Conservation (phyloP, 2,113 vertebrate genomes). For the Prionailurus viverrinus region DNA sequence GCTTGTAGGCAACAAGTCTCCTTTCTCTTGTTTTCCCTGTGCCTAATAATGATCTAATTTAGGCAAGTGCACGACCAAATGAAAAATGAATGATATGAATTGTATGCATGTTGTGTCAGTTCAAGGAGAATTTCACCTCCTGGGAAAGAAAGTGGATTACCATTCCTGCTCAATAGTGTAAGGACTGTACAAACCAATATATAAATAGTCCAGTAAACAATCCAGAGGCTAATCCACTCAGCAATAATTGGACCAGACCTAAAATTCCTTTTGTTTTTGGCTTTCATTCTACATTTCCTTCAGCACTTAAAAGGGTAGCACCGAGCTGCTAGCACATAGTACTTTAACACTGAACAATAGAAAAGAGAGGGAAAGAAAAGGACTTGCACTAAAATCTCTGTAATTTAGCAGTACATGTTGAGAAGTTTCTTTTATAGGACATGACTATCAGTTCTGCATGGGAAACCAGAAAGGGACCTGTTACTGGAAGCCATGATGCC, state of each 20-base stretch:
- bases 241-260: neutral
- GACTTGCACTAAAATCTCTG: neutral
- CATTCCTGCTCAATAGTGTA: neutral
- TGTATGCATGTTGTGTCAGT: constrained; percentile 43
- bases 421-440: neutral
- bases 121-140: constrained; percentile 61
- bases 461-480: neutral
- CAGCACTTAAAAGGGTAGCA: neutral
- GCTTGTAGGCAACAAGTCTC: constrained; percentile 5
- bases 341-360: neutral
- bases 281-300: constrained; percentile 39
- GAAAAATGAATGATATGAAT: constrained; percentile 58
- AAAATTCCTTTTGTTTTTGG: constrained; percentile 54
- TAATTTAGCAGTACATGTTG: neutral
- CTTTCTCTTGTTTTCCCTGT: constrained; percentile 23
- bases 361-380: neutral
- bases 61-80: neutral
- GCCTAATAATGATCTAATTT: constrained; percentile 64
- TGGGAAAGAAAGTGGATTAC: constrained; percentile 55
- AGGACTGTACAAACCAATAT: neutral
- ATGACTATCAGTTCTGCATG: neutral
- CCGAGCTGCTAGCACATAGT: neutral
- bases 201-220: neutral
- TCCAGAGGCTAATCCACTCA: constrained; percentile 40
- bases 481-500: neutral